phyloP scores from a whole-genome alignment of 2,888 invertebrate species.

The Isoperla grammatica region DNA sequence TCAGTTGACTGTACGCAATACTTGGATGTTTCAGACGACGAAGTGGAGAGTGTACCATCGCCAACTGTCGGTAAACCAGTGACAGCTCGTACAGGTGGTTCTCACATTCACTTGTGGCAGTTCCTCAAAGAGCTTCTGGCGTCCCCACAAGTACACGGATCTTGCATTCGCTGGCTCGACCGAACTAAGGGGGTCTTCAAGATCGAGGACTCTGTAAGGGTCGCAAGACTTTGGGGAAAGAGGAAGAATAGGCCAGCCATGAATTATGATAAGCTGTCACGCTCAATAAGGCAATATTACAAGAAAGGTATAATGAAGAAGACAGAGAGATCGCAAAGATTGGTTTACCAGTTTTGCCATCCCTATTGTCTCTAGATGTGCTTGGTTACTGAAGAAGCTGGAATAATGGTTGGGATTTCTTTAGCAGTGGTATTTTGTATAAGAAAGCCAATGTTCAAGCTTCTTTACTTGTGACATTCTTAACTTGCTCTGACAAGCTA shows the following conservation, averaged over 20 bases:
- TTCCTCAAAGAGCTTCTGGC: conserved; percentile 93
- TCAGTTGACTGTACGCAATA: no score
- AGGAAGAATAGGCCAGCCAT: conserved; percentile 97
- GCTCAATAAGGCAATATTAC: conserved; percentile 97
- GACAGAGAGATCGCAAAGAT: conserved; percentile 93
- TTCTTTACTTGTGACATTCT: no score
- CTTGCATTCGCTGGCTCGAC: conserved; percentile 97
- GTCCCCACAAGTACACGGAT: conserved; percentile 81
- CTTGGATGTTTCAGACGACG: conserved; percentile 55
- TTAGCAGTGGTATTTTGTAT: no score
- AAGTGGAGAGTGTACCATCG: conserved; percentile 46
- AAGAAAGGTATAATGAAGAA: conserved; percentile 99
- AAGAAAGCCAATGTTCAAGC: no score
- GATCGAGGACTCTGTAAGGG: conserved; percentile 96
- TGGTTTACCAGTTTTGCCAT: conserved; percentile 98
- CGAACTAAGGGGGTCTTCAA: conserved; percentile 93
- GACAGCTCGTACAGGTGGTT: conserved; percentile 50
- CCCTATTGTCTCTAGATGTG: conserved; percentile 74
- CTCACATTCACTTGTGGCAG: conserved; percentile 98
- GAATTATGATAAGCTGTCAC: conserved; percentile 98
- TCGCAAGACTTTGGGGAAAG: conserved; percentile 97
- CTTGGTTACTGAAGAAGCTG: not conserved
- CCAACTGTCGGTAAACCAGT: conserved; percentile 16
- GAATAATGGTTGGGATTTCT: no score
- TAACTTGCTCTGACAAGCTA: no score